Evolutionary conservation across 2,888 invertebrate genomes (phyloP).

Genomic region (Melanargia galathea): DNA sequence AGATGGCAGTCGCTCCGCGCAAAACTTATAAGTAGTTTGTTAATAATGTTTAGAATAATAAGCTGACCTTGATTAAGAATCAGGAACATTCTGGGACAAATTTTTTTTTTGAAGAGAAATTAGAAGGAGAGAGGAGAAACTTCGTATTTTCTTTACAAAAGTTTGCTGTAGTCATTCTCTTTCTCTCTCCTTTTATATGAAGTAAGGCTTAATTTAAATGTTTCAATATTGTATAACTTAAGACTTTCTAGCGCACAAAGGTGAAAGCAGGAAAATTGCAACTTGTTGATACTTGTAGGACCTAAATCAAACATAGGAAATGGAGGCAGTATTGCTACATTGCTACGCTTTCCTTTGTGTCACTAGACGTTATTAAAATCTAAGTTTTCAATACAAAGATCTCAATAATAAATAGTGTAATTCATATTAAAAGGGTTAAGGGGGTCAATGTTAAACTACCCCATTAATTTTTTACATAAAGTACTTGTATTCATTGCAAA

Average conservation of each 20-base stretch:
- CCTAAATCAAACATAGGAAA: slow-evolving; percentile 26
- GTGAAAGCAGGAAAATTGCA: slow-evolving; percentile 35
- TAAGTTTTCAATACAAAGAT: neutral
- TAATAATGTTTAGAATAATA: too few species aligned
- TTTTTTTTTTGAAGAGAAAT: too few species aligned
- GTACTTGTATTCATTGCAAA: too few species aligned
- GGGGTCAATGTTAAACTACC: too few species aligned
- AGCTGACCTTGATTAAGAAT: too few species aligned
- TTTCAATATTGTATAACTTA: slow-evolving; percentile 32
- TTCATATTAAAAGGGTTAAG: too few species aligned
- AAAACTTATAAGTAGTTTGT: too few species aligned
- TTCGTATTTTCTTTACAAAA: neutral
- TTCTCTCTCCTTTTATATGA: neutral
- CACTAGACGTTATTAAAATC: neutral
- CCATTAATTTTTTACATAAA: too few species aligned
- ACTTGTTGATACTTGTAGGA: slow-evolving; percentile 22
- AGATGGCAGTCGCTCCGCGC: too few species aligned
- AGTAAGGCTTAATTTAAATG: slow-evolving; percentile 19
- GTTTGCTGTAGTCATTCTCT: neutral
- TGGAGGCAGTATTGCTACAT: slow-evolving; percentile 11
- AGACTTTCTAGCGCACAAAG: slow-evolving; percentile 31
- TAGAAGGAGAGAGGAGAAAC: too few species aligned
- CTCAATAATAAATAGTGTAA: too few species aligned
- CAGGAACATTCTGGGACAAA: too few species aligned
- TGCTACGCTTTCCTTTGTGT: slow-evolving; percentile 5